phyloP scores from a whole-genome alignment of 2,888 invertebrate species.

The Hyalella azteca region DNA sequence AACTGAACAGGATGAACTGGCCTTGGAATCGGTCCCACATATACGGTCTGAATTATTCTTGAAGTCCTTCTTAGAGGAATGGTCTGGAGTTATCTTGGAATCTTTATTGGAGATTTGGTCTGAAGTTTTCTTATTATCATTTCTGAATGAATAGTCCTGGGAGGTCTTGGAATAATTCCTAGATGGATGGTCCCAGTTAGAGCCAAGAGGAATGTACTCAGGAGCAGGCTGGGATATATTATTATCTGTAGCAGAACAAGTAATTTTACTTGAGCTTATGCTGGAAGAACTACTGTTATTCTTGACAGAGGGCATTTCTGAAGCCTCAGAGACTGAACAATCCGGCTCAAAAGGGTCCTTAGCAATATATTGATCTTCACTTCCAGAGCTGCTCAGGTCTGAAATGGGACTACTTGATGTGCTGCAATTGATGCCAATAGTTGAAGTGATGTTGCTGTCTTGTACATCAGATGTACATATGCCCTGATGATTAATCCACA shows the following conservation, averaged over 20 bases:
- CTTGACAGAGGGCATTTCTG: background rate
- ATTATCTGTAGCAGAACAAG: background rate
- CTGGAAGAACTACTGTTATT: background rate
- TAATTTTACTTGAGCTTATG: background rate
- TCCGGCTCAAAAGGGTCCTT: background rate
- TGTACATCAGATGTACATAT: constrained; percentile 49
- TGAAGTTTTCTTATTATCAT: too few species aligned
- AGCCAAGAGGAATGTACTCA: constrained; percentile 31
- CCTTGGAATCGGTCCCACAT: too few species aligned
- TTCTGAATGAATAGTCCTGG: too few species aligned
- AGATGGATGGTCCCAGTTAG: background rate
- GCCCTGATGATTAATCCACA: constrained; percentile 56
- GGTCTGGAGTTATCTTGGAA: too few species aligned
- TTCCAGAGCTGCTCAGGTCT: background rate
- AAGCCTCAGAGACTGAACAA: background rate
- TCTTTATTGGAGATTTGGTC: too few species aligned
- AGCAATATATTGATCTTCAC: background rate
- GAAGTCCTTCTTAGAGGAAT: too few species aligned
- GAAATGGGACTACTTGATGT: constrained; percentile 38
- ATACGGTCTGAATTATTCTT: too few species aligned
- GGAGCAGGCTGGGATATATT: constrained; percentile 6
- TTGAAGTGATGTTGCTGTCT: constrained; percentile 69
- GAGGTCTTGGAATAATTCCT: background rate
- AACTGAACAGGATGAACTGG: background rate
- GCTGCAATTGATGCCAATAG: constrained; percentile 58